Evolutionary conservation across 2,113 vertebrate species (phyloP), one percentile per base, ranked within the genome.

Genomic region (Scomber scombrus): DNA sequence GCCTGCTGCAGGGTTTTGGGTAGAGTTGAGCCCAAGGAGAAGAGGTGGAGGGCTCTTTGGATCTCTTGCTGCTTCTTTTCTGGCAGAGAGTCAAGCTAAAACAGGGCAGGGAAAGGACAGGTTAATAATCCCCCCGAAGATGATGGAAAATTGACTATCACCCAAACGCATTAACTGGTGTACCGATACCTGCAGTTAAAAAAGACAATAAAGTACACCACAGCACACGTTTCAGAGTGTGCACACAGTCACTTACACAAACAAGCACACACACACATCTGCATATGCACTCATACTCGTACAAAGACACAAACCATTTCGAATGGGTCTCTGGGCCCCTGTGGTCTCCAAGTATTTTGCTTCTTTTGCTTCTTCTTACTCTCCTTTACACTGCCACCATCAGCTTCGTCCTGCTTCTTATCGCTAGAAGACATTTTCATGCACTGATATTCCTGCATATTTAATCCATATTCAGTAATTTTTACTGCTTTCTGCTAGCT

Each of bases 31-130:
- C 96, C 96, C 52, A 97, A 92, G 10, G 97, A 97, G 91, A 99
- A 99, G 75, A 99, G 95, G 81, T 98, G 97, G n/a, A 99, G 97
- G 81, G 97, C 97, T 92, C 94, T 98, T 85, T 98, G 98, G 93
- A 99, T 97, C 94, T 99, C 97, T 89, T 98, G 97, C 91, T 99
- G 97, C 94, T 97, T 97, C 87, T 97, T 95, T 77, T 97, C 97
- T 0, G 98, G 96, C 71, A 99, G 93, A 43, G 96, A 90, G 87
- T 97, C 95, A 94, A 99, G 94, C 97, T 99, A 71, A 31, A 23
- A 60, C 26, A 64, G 34, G 40, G 78, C 40, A 57, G n/a, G 19
- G 47, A 46, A 63, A 75, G 21, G 45, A 71, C 68, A 71, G 15
- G 15, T 51, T 34, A 64, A 34, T 21, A 34, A 76, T 60, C 29